Evolutionary conservation across 1,140 invertebrate genomes (phyloP).

Genomic region (Telenomus remus): DNA sequence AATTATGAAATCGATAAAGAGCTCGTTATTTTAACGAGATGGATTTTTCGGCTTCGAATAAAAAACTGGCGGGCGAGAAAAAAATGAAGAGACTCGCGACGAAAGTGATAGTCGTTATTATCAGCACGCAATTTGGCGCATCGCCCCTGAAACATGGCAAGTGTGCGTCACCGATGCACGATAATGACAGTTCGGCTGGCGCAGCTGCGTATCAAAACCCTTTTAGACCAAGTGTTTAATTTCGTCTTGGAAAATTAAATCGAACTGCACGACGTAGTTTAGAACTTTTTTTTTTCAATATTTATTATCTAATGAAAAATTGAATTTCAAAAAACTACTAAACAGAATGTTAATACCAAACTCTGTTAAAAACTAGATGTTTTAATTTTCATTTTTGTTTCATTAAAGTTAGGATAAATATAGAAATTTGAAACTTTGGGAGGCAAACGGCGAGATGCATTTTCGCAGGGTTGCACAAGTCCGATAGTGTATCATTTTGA

Average conservation of each 20-base stretch:
- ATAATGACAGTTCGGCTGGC: slow-evolving; percentile 38
- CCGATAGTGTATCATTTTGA: background rate
- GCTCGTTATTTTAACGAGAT: slow-evolving; percentile 2
- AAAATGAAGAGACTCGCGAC: slow-evolving; percentile 5
- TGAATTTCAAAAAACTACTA: too few species aligned
- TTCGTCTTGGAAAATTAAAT: slow-evolving; percentile 21
- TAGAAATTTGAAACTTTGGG: too few species aligned
- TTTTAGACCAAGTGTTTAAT: slow-evolving; percentile 6
- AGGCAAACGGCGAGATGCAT: too few species aligned
- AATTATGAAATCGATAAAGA: slow-evolving; percentile 1
- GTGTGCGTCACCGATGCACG: slow-evolving; percentile 35
- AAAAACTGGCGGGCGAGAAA: background rate
- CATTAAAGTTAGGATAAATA: too few species aligned
- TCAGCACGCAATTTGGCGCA: slow-evolving; percentile 26
- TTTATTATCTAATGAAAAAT: too few species aligned
- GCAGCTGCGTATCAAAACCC: slow-evolving; percentile 31
- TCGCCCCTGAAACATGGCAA: slow-evolving; percentile 39
- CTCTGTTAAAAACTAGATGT: too few species aligned
- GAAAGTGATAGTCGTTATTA: slow-evolving; percentile 32
- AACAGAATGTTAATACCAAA: too few species aligned
- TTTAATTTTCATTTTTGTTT: too few species aligned
- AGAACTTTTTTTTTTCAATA: too few species aligned
- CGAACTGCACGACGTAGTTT: background rate
- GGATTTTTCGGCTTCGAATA: slow-evolving; percentile 2
- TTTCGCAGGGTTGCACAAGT: too few species aligned